Evolutionary conservation across 2,888 invertebrate species (phyloP), one percentile per base, ranked within the genome.

Genomic region (Synanthedon tipuliformis): DNA sequence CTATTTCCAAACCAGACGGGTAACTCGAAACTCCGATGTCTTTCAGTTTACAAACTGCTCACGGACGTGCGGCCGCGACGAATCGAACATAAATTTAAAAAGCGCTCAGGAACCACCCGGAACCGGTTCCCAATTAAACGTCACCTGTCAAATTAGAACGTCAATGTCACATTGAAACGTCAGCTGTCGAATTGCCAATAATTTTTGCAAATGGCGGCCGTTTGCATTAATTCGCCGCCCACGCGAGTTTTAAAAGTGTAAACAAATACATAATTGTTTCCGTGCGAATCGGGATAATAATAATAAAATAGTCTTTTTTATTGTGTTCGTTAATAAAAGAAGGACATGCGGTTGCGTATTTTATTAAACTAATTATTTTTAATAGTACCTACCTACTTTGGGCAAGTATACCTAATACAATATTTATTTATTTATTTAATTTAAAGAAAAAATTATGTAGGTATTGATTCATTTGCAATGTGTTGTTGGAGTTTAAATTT

Each of bases 1-100:
- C 81, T 80, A 80, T 80, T 80, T 78, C 69, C 67, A 65, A 68
- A 61, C 54, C 63, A 54, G 49, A n/a, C 48, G 62, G 54, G 78
- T 70, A 78, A 77, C 63, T 56, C 61, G 73, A 76, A 65, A 64
- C 69, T 59, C 51, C 16, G 51, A 55, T 54, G 52, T 65, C 66
- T 71, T n/a, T 71, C 73, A 54, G 56, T 56, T 63, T 55, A 56
- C 61, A 13, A 57, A 61, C 59, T 62, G 65, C 64, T 54, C 61
- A 66, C 62, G 55, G 58, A 59, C 69, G 74, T 58, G 63, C 73
- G 78, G 66, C 66, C 72, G 73, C 68, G 67, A 64, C 61, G 10
- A 23, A 13, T 13, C 16, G 13, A 13, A 45, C n/a, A 45, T 15
- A 45, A 45, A 45, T 18, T 49, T 18, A 49, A 7, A 49, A 49